Conservation (phyloP, 2,888 invertebrate species). For the Tryphoninae sp. region DNA sequence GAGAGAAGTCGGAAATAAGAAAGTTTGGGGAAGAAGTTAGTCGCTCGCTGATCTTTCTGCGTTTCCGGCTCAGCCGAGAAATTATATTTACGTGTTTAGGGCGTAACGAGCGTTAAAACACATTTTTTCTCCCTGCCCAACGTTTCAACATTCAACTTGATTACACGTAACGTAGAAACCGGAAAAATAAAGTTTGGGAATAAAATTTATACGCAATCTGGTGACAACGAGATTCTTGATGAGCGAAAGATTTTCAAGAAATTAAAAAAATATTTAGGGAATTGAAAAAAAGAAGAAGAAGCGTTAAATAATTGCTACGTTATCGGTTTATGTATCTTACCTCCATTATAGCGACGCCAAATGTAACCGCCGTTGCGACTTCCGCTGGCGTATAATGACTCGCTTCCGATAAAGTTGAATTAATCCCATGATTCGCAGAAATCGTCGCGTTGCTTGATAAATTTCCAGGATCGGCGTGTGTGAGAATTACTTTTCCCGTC, state of each 20-base stretch:
- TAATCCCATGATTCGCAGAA: conserved; percentile 22
- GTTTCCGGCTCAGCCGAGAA: neutral
- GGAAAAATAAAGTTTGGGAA: neutral
- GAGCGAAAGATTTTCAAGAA: neutral
- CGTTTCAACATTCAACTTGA: neutral
- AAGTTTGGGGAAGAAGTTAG: neutral
- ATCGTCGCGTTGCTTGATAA: conserved; percentile 52
- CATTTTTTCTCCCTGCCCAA: neutral
- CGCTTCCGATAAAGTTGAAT: conserved; percentile 5
- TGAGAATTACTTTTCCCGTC: conserved; percentile 90
- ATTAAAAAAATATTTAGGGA: neutral
- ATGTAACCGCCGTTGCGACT: conserved; percentile 89
- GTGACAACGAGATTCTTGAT: neutral
- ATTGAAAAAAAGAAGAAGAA: neutral
- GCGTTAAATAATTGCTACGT: neutral
- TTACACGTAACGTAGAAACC: neutral
- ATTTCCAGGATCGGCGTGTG: conserved; percentile 65
- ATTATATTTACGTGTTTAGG: conserved; percentile 13
- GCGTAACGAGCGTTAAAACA: neutral
- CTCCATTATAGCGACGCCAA: conserved; percentile 89
- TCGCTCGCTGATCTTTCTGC: neutral
- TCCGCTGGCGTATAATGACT: conserved; percentile 83
- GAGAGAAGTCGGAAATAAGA: conserved; percentile 37
- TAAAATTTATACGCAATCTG: neutral
- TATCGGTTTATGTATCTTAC: conserved; percentile 80